phyloP scores from a whole-genome alignment of 2,113 vertebrate genomes.

The Catagonus wagneri region DNA sequence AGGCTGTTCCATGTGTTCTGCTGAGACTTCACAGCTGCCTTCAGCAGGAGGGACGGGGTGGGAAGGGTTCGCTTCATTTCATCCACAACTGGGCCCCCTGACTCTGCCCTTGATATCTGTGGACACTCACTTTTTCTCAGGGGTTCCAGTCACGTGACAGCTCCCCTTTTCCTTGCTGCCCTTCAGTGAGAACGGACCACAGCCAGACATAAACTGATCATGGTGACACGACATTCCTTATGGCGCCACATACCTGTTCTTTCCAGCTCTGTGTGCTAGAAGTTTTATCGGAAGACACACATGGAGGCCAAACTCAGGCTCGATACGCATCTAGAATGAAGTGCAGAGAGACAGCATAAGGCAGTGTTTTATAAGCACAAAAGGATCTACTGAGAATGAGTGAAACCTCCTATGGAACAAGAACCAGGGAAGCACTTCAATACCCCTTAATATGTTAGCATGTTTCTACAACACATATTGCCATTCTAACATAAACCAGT shows the following conservation, averaged over 20 bases:
- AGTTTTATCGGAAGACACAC: neutral
- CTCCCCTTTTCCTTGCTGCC: neutral
- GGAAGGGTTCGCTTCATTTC: neutral
- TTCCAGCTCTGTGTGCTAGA: neutral
- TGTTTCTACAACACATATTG: neutral
- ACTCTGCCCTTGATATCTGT: neutral
- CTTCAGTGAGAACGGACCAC: neutral
- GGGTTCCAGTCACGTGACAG: neutral
- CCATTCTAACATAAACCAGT: too few species aligned
- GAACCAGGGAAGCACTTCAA: accelerated
- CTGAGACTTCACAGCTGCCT: neutral
- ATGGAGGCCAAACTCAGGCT: neutral
- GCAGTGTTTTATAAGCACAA: neutral
- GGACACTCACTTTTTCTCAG: neutral
- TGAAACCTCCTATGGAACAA: neutral
- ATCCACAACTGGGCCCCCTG: neutral
- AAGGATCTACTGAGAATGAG: neutral
- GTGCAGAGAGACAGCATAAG: neutral
- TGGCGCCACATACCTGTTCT: too few species aligned
- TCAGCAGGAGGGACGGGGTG: neutral
- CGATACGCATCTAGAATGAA: neutral
- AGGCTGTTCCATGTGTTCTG: neutral
- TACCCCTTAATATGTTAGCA: too few species aligned
- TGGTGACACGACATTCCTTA: accelerated
- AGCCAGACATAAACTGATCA: neutral